A percentile compares a stretch with the other conserved stretches of the same genome.
These are phyloP conservation scores for Drosophila mulleri DNA, from an alignment of 2,888 invertebrate genomes.

Conservation along the genomic window DNA sequence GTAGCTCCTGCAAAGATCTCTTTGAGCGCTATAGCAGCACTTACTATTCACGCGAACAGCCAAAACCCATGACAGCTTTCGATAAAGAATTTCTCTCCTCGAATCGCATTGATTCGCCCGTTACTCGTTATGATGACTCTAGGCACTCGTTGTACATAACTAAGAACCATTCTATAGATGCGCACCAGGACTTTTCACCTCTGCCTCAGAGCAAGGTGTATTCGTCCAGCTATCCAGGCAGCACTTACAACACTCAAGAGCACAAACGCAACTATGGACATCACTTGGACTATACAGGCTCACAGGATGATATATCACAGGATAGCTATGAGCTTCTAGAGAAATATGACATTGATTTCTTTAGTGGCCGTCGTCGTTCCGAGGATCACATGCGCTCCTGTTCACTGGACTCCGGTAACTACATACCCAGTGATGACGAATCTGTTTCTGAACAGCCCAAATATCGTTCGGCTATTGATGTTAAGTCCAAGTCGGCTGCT, in stretches of 20 bases:
- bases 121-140: slow-evolving; percentile 90
- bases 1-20: slow-evolving; percentile 93
- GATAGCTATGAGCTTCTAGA: slow-evolving; percentile 95
- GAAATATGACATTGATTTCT: slow-evolving; percentile 87
- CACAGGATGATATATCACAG: slow-evolving; percentile 94
- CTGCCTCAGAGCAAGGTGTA: slow-evolving; percentile 90
- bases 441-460: slow-evolving; percentile 87
- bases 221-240: slow-evolving; percentile 94
- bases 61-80: slow-evolving; percentile 85
- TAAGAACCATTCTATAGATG: slow-evolving; percentile 88
- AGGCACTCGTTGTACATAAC: slow-evolving; percentile 88
- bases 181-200: slow-evolving; percentile 88
- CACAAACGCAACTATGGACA: slow-evolving; percentile 87
- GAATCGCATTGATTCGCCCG: slow-evolving; percentile 88
- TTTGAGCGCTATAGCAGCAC: slow-evolving; percentile 88
- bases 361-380: slow-evolving; percentile 83
- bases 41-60: slow-evolving; percentile 87
- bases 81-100: slow-evolving; percentile 85
- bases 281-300: slow-evolving; percentile 86
- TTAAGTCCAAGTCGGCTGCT: slow-evolving; percentile 89
- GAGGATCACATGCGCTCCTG: slow-evolving; percentile 88
- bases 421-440: slow-evolving; percentile 91
- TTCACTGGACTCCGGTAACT: slow-evolving; percentile 91
- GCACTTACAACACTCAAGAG: slow-evolving; percentile 87
- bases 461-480: slow-evolving; percentile 87